These are phyloP conservation scores for Drosophila kokeensis DNA, from an alignment of 2,888 invertebrate genomes.

Conservation along the genomic window DNA sequence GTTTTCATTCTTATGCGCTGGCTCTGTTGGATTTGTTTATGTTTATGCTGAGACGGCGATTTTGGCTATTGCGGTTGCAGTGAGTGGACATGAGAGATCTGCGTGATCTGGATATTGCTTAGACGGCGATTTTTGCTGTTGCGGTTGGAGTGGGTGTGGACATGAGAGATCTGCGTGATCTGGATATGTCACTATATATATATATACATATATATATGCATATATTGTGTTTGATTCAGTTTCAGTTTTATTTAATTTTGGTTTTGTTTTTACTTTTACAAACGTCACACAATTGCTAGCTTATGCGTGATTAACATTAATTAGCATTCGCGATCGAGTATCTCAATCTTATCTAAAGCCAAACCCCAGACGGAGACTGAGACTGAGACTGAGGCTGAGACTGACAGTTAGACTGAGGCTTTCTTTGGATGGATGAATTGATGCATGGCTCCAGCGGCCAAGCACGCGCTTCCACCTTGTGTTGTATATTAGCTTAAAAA, in stretches of 20 bases:
- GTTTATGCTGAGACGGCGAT: no score
- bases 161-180: no score
- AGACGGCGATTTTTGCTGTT: no score
- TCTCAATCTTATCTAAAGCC: not conserved
- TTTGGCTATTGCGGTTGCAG: no score
- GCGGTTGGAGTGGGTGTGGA: no score
- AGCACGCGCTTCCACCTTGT: not conserved
- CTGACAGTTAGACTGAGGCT: not conserved
- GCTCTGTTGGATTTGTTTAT: no score
- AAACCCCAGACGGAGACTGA: not conserved
- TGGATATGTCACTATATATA: no score
- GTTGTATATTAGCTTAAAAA: not conserved
- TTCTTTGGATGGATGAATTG: conserved; percentile 20
- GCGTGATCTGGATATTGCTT: no score
- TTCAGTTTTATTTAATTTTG: conserved; percentile 13
- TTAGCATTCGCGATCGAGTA: conserved; percentile 42
- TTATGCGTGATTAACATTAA: conserved; percentile 54
- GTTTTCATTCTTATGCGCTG: no score
- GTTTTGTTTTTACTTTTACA: conserved; percentile 5
- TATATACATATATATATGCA: not conserved
- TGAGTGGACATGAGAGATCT: no score
- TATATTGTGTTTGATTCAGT: conserved; percentile 7
- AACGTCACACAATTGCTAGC: conserved; percentile 28
- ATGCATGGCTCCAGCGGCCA: not conserved
- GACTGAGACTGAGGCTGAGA: not conserved